These are phyloP conservation scores for Drosophila jambulina DNA, from an alignment of 1,140 invertebrate species.

Conservation along the genomic window DNA sequence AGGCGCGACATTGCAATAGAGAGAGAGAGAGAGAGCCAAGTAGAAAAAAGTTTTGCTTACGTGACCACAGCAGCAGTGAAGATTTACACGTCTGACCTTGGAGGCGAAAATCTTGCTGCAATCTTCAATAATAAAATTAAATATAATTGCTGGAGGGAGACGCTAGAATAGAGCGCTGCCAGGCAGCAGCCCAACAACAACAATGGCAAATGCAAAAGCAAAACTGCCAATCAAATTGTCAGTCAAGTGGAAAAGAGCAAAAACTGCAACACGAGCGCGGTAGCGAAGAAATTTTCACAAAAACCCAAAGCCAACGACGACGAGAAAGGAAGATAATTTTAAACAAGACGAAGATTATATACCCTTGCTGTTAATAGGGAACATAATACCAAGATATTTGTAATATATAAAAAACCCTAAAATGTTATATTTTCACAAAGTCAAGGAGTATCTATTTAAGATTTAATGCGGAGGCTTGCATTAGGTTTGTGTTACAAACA, in stretches of 20 bases:
- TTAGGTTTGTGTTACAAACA: not conserved
- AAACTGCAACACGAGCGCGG: constrained; percentile 68
- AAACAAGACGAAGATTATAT: not conserved
- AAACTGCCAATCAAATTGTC: constrained; percentile 82
- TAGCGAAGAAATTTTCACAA: constrained; percentile 73
- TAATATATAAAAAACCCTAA: not conserved
- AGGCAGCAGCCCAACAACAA: constrained; percentile 35
- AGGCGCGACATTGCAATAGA: constrained; percentile 53
- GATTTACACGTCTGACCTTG: constrained; percentile 82
- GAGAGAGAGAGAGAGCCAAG: constrained; percentile 14
- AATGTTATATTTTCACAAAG: not conserved
- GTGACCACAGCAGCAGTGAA: constrained; percentile 66
- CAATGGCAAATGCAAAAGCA: constrained; percentile 61
- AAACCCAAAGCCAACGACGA: constrained; percentile 14
- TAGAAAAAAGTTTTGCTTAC: constrained; percentile 73
- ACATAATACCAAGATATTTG: not conserved
- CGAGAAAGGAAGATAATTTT: not conserved
- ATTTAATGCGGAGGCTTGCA: no score
- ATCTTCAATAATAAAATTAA: constrained; percentile 84
- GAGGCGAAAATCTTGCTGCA: constrained; percentile 79
- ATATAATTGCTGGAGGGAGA: constrained; percentile 74
- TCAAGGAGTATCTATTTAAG: no score
- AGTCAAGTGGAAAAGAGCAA: constrained; percentile 83
- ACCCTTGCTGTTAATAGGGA: not conserved
- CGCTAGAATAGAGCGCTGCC: constrained; percentile 57